Percentiles rank a stretch among this genome's conserved stretches.
These are phyloP conservation scores for Empis livida DNA, from an alignment of 2,888 invertebrate species.

Conservation along the genomic window DNA sequence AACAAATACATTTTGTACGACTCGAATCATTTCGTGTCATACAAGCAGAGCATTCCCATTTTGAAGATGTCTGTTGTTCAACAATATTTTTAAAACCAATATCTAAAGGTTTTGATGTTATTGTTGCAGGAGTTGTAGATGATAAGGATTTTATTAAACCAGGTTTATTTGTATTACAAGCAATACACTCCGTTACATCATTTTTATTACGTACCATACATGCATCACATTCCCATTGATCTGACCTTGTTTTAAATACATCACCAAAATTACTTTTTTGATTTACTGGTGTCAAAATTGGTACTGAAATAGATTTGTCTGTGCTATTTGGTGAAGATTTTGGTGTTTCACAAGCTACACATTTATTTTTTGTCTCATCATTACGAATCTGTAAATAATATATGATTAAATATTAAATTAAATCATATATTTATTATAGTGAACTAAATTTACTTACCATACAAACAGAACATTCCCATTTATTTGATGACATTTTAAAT, in stretches of 20 bases:
- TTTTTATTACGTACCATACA: conserved; percentile 44
- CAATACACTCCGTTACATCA: conserved; percentile 37
- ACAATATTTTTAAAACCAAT: conserved; percentile 30
- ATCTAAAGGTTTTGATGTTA: conserved; percentile 15
- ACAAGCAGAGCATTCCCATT: conserved; percentile 50
- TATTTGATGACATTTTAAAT: conserved; percentile 42
- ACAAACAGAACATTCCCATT: conserved; percentile 56
- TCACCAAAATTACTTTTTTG: conserved; percentile 26
- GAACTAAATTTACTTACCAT: conserved; percentile 20
- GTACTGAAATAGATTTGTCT: background rate
- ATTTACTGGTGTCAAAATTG: background rate
- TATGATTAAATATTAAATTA: too few relatives aligned
- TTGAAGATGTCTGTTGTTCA: conserved; percentile 25
- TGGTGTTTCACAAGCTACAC: conserved; percentile 42
- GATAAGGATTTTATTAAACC: conserved; percentile 10
- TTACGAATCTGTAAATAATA: conserved; percentile 37
- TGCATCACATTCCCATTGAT: conserved; percentile 45
- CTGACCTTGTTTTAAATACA: conserved; percentile 40
- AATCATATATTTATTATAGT: too few relatives aligned
- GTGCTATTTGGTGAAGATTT: conserved; percentile 21
- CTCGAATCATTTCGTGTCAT: conserved; percentile 43
- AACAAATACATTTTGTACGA: conserved; percentile 42
- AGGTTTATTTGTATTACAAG: conserved; percentile 41
- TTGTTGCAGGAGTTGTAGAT: conserved; percentile 8
- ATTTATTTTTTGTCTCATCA: conserved; percentile 33